Base-by-base conservation (phyloP, 2,113 vertebrate genomes). In the Melospiza georgiana region DNA sequence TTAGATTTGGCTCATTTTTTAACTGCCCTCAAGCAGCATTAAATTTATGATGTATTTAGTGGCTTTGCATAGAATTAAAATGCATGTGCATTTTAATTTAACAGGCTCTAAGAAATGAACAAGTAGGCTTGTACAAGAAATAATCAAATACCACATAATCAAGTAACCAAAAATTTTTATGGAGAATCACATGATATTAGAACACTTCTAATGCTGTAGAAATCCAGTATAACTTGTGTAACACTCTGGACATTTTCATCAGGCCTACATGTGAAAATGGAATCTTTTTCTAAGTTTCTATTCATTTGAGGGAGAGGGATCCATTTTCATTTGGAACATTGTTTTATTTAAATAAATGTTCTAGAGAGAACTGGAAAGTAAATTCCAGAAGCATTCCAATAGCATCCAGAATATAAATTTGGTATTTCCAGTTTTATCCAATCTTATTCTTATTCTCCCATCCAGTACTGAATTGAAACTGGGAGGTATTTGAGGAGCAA, bases 1-100 rank as follows among this genome's bases (percentile, higher is more conserved):
- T 86, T 90, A 35, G 25, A 69, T 90, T 92, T 91, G 19, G 17
- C 15, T 87, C 15, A 22, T 51, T 83, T 89, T 76, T 72, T 51
- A 77, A 35, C 65, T 78, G 31, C 61, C 44, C 16, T 79, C 54
- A 55, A 84, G 52, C 61, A 74, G 10, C 27, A 11, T 62, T 43
- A n/a, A 84, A 93, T 68, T 78, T 78, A 30, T 4, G 11, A 22
- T 59, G 4, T 66, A 33, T 81, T 74, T 68, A 71, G 57, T 82
- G 25, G 37, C 66, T 91, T 84, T 94, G 66, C 48, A 49, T 61
- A 52, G 37, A 84, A 92, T 77, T 95, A 81, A 88, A 85, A 90
- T 74, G 55, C 35, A 30, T 41, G 15, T 89, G 39, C 52, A 57
- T 73, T 57, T 57, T 20, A 73, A 73, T 55, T 43, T 55, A 57